A percentile compares a stretch with the other conserved stretches of the same genome.
Conservation (phyloP, 2,113 vertebrate genomes). For the Pandion haliaetus region DNA sequence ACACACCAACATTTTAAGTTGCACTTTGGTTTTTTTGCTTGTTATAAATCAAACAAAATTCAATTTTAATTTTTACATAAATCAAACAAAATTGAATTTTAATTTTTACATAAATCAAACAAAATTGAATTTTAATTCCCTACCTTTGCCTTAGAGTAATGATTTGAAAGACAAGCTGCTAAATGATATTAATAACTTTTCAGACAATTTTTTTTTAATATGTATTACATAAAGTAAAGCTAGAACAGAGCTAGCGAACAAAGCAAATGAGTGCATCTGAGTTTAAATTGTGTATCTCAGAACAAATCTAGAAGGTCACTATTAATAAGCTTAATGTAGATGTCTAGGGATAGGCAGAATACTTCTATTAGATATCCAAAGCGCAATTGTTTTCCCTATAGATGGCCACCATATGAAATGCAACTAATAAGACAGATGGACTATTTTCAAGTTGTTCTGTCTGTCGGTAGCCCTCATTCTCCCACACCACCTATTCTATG, state of each 20-base stretch:
- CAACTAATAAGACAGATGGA: neutral
- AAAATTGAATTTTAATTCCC: neutral
- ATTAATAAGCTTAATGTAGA: neutral
- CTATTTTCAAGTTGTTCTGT: neutral
- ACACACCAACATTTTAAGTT: fast-evolving
- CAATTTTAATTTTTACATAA: too few relatives aligned
- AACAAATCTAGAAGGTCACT: neutral
- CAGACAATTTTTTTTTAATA: neutral
- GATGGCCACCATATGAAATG: neutral
- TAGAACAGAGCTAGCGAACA: neutral
- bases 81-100: neutral
- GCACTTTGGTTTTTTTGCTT: neutral
- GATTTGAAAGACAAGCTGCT: neutral
- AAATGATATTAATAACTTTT: neutral
- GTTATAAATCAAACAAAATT: neutral
- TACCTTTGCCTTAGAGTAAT: neutral
- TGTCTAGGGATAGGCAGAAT: neutral
- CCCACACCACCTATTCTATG: neutral
- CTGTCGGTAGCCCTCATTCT: neutral
- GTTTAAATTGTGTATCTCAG: neutral
- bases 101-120: neutral
- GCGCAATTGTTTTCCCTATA: neutral
- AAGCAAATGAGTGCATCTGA: neutral
- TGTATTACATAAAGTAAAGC: neutral
- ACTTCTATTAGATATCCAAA: neutral